Base-by-base conservation (phyloP, 2,888 invertebrate species). In the Tubulanus polymorphus region DNA sequence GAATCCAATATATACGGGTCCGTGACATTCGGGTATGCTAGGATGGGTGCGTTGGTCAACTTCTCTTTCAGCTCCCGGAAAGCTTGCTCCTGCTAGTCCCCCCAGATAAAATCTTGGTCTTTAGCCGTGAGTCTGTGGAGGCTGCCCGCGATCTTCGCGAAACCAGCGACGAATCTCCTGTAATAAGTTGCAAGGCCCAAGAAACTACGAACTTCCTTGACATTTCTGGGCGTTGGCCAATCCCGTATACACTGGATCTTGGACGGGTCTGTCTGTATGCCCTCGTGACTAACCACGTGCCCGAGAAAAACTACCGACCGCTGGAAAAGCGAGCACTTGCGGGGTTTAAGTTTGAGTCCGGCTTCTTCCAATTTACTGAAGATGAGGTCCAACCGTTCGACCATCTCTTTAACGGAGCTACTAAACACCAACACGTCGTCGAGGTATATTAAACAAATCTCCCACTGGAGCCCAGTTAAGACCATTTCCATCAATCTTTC, bases 1-100 rank as follows among this genome's bases (percentile, higher is more conserved):
- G 28, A 27, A 45, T 51, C 37, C 10, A 45, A 29, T 10, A 41
- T 45, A 25, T 20, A 46, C 10, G 23, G 10, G 6, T 30, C 15
- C 25, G n/a, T 23, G 6, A n/a, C 46, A 29, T n/a, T n/a, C 20
- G 54, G 54, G 49, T 54, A 50, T 2, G 49, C 28, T 20, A 64
- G 18, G 10, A 59, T 35, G 0, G 59, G 61, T 2, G 48, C 23
- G 2, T 25, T 26, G 1, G 51, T 41, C 6, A 62, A 41, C 0
- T 10, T 1, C 1, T 10, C 48, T 30, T 37, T 54, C 30, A 48
- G 27, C 5, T 1, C 20, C 18, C 50, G 27, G 25, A 54, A 54
- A 5, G 49, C 41, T n/a, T 25, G 8, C 18, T 50, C 5, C 15
- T 30, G 26, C 1, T 50, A 55, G 3, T 18, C 18, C 41, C n/a